Percentiles rank a stretch among this genome's conserved stretches.
phyloP scores from a whole-genome alignment of 2,797 vertebrate species.

The Poecile montanus region DNA sequence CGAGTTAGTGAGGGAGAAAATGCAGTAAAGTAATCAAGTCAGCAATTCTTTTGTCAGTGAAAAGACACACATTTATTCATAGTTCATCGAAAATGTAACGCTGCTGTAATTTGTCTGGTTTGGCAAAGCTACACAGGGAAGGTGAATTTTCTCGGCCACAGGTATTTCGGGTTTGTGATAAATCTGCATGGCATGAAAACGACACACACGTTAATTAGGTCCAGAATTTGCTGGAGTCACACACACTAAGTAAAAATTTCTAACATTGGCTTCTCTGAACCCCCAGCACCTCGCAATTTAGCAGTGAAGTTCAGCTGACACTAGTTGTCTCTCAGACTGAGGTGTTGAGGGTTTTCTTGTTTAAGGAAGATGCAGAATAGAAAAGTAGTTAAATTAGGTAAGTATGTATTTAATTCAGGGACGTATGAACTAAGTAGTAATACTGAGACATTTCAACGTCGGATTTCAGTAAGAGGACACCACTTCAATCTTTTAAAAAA shows the following conservation, averaged over 20 bases:
- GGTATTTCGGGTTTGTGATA: neutral
- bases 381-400: neutral
- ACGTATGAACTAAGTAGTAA: neutral
- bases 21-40: neutral
- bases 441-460: neutral
- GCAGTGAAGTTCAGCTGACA: neutral
- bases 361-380: neutral
- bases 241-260: neutral
- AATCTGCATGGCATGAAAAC: neutral
- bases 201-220: neutral
- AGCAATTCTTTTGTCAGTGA: slow-evolving; percentile 2
- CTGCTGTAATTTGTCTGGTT: neutral
- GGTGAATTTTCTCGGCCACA: neutral
- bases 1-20: neutral
- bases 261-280: neutral
- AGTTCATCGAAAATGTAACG: neutral
- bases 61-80: neutral
- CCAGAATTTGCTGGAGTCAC: neutral
- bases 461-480: neutral
- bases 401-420: neutral
- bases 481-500: neutral
- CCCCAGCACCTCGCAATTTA: neutral
- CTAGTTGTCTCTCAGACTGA: neutral
- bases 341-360: neutral
- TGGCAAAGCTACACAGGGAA: neutral